Percentiles rank a stretch among this genome's conserved stretches.
These are phyloP conservation scores for Heterochromis multidens DNA, from an alignment of 2,113 vertebrate genomes.

Conservation along the genomic window DNA sequence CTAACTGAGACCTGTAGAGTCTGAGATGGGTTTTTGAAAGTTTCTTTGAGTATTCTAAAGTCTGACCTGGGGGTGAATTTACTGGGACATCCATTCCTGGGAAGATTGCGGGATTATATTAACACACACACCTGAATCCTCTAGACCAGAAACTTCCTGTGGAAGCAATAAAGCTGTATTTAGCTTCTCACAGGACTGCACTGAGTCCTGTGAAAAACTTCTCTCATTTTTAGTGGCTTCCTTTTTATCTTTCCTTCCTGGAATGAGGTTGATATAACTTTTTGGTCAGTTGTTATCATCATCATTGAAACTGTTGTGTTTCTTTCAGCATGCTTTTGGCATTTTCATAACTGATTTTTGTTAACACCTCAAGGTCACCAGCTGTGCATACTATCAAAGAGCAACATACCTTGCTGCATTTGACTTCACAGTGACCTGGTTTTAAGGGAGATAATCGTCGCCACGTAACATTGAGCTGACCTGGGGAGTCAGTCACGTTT, in stretches of 20 bases:
- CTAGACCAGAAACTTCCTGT: too few species aligned
- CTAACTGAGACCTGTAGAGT: not conserved
- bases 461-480: constrained; percentile 24
- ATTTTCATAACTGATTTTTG: not conserved
- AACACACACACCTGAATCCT: too few species aligned
- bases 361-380: not conserved
- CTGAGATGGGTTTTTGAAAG: not conserved
- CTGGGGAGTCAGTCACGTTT: not conserved
- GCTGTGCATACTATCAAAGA: not conserved
- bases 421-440: constrained; percentile 46
- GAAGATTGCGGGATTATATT: not conserved
- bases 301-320: not conserved
- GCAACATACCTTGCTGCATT: constrained; percentile 44
- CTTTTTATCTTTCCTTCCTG: not conserved
- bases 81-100: not conserved
- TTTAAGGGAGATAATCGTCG: rapidly evolving
- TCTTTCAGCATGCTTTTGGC: not conserved
- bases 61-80: not conserved
- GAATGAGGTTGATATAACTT: not conserved
- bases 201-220: too few species aligned
- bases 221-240: not conserved
- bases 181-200: too few species aligned
- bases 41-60: not conserved
- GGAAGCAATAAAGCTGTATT: not conserved
- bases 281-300: not conserved